phyloP scores from a whole-genome alignment of 1,140 invertebrate species.

The Drosophila gunungcola region DNA sequence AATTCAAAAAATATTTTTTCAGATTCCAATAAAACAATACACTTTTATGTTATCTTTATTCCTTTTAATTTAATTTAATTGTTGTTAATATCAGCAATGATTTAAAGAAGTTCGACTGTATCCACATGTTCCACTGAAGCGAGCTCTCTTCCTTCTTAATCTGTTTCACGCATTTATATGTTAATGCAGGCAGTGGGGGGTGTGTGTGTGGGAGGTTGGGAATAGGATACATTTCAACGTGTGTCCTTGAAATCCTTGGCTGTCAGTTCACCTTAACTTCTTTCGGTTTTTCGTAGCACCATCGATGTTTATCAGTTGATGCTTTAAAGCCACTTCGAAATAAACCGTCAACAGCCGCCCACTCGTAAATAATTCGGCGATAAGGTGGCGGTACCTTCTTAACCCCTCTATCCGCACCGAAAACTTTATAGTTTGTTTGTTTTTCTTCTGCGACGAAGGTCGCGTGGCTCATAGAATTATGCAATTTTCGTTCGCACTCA shows the following conservation, averaged over 20 bases:
- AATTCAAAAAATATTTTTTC: no score
- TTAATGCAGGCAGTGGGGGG: slow-evolving; percentile 49
- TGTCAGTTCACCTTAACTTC: slow-evolving; percentile 50
- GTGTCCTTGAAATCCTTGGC: slow-evolving; percentile 38
- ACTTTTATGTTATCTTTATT: no score
- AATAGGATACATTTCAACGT: slow-evolving; percentile 44
- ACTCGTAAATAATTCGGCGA: slow-evolving; percentile 22
- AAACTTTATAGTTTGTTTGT: slow-evolving; percentile 35
- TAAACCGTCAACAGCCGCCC: slow-evolving; percentile 23
- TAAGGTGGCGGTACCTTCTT: slow-evolving; percentile 14
- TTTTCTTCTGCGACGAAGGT: slow-evolving; percentile 57
- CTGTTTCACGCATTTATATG: slow-evolving; percentile 78
- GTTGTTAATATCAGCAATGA: no score
- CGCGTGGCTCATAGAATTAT: slow-evolving; percentile 70
- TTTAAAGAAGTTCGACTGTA: slow-evolving; percentile 20
- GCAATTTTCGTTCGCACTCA: slow-evolving; percentile 65
- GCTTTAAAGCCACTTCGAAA: slow-evolving; percentile 25
- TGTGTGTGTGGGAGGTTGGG: neutral
- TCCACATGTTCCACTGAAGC: slow-evolving; percentile 19
- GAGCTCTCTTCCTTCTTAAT: slow-evolving; percentile 15
- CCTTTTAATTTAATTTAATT: no score
- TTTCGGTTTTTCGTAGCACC: neutral
- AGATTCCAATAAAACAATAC: no score
- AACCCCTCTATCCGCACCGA: slow-evolving; percentile 20
- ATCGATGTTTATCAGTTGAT: slow-evolving; percentile 52